Conservation (phyloP, 2,888 invertebrate species). For the Sinohyriopsis cumingii region DNA sequence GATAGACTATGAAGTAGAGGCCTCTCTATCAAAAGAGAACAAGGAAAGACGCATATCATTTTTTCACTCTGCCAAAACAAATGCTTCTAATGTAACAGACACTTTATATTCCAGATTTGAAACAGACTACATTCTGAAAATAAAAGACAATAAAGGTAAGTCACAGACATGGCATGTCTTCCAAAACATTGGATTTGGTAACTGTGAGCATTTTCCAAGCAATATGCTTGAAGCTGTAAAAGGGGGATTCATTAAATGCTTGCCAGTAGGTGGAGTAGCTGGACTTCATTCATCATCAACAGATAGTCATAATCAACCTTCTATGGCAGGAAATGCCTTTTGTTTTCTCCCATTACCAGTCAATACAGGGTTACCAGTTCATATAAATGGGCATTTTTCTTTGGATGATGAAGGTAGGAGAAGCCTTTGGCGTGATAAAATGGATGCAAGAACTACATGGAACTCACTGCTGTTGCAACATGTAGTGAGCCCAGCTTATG, state of each 20-base stretch:
- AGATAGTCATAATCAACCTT: neutral
- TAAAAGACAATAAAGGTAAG: slow-evolving; percentile 15
- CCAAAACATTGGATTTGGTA: slow-evolving; percentile 28
- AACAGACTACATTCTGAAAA: slow-evolving; percentile 17
- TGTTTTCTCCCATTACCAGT: slow-evolving; percentile 58
- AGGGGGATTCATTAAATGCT: slow-evolving; percentile 39
- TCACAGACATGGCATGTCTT: slow-evolving; percentile 26
- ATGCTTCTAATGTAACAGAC: too few relatives aligned
- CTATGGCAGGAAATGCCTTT: slow-evolving; percentile 27
- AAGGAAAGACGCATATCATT: slow-evolving; percentile 11
- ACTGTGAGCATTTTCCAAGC: slow-evolving; percentile 7
- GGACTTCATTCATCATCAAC: slow-evolving; percentile 4
- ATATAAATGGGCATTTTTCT: slow-evolving; percentile 61
- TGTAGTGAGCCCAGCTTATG: slow-evolving; percentile 56
- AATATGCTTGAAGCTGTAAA: slow-evolving; percentile 39
- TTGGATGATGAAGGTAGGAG: slow-evolving; percentile 56
- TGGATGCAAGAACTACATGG: slow-evolving; percentile 45
- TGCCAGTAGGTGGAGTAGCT: slow-evolving; percentile 56
- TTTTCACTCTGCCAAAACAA: neutral
- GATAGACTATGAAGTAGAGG: slow-evolving; percentile 3
- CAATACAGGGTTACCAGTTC: slow-evolving; percentile 48
- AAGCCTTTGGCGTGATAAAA: slow-evolving; percentile 33
- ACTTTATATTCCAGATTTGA: neutral
- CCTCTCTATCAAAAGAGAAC: slow-evolving; percentile 13
- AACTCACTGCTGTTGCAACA: slow-evolving; percentile 48